Conservation (phyloP, 2,888 invertebrate species). For the Kryphioiulus occultus region DNA sequence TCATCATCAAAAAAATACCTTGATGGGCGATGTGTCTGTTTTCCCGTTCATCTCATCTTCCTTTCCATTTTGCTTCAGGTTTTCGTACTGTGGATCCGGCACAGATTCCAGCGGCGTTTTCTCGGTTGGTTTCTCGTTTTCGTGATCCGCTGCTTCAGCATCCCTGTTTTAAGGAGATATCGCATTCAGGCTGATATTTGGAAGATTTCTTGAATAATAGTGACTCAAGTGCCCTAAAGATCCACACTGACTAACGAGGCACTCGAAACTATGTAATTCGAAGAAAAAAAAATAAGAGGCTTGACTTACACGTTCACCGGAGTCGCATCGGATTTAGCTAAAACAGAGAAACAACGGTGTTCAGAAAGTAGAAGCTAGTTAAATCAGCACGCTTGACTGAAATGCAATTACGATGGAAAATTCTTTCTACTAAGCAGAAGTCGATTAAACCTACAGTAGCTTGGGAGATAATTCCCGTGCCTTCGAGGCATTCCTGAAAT, state of each 20-base stretch:
- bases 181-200: background rate
- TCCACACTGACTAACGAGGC: background rate
- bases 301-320: background rate
- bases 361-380: background rate
- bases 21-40: slow-evolving; percentile 33
- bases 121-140: slow-evolving; percentile 39
- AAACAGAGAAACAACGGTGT: background rate
- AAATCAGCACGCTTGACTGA: background rate
- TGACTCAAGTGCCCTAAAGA: background rate
- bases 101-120: slow-evolving; percentile 41
- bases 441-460: too few species aligned
- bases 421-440: background rate
- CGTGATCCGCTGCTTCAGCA: background rate
- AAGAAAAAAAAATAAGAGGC: background rate
- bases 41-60: slow-evolving; percentile 48
- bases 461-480: too few species aligned
- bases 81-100: slow-evolving; percentile 31
- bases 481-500: too few species aligned
- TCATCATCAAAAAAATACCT: slow-evolving; percentile 41
- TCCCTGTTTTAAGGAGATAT: background rate
- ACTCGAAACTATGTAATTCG: background rate
- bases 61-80: slow-evolving; percentile 43
- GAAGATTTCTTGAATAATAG: background rate
- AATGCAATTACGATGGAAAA: background rate
- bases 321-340: background rate